Evolutionary conservation across 2,888 invertebrate genomes (phyloP).

Genomic region (Drosophila fulvimacula): DNA sequence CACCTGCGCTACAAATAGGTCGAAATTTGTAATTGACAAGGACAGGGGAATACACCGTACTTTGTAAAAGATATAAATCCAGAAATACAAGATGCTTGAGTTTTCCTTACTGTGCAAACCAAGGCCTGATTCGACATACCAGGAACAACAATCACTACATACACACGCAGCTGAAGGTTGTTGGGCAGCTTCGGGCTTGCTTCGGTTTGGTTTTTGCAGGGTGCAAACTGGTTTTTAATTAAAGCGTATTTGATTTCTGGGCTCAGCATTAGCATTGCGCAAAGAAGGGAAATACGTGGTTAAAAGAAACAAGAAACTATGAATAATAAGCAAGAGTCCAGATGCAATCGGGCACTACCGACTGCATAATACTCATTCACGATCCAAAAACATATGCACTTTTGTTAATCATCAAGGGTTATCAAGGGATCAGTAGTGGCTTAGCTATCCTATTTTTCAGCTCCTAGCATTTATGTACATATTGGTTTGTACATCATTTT

Average conservation of each 20-base stretch:
- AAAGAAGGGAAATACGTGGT: constrained; percentile 18
- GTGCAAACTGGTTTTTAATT: constrained; percentile 74
- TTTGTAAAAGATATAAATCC: not conserved
- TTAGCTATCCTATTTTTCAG: no score
- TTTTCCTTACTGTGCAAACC: not conserved
- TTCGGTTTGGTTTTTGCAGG: constrained; percentile 6
- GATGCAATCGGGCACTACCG: not conserved
- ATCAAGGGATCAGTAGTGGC: not conserved
- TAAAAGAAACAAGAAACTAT: constrained; percentile 24
- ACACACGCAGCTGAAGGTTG: constrained; percentile 36
- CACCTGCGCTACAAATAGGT: not conserved
- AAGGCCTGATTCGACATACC: not conserved
- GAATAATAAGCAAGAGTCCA: not conserved
- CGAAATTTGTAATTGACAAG: not conserved
- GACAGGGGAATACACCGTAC: not conserved
- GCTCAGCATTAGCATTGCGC: constrained; percentile 7
- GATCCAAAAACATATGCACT: not conserved
- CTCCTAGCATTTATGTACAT: no score
- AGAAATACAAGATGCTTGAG: not conserved
- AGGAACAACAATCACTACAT: not conserved
- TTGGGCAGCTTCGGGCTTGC: constrained; percentile 2
- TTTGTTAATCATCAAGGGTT: not conserved
- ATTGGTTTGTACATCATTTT: no score
- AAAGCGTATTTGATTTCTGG: constrained; percentile 55
- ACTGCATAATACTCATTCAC: not conserved